Evolutionary conservation across 2,888 invertebrate species (phyloP).

Genomic region (Sminthurinus aureus): DNA sequence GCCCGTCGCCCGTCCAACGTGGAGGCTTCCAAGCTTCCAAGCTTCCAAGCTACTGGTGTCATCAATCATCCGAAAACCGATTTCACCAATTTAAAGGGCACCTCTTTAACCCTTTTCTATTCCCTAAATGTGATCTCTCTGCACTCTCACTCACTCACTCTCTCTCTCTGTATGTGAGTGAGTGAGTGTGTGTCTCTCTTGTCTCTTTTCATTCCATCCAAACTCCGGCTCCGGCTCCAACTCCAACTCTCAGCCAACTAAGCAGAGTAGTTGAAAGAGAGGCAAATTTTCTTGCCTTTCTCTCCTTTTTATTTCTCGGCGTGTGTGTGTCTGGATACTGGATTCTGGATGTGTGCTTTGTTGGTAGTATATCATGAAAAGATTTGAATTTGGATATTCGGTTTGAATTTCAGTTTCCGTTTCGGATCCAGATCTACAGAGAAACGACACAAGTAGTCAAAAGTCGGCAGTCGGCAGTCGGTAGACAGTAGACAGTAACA

Average conservation of each 20-base stretch:
- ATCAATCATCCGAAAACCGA: constrained; percentile 58
- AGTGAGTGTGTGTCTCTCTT: not conserved
- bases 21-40: too few species aligned
- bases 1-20: not conserved
- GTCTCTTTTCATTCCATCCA: not conserved
- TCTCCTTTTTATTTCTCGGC: not conserved
- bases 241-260: not conserved
- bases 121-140: constrained; percentile 34
- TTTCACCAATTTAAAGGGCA: constrained; percentile 57
- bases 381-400: not conserved
- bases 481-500: too few species aligned
- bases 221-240: not conserved
- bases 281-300: not conserved
- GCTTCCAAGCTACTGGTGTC: constrained; percentile 54
- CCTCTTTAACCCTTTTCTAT: constrained; percentile 53
- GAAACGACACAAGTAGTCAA: too few species aligned
- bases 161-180: not conserved
- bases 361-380: not conserved
- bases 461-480: too few species aligned
- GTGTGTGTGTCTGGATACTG: not conserved
- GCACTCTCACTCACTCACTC: constrained; percentile 4
- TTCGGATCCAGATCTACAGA: too few species aligned
- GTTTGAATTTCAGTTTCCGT: too few species aligned
- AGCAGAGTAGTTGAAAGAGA: not conserved
- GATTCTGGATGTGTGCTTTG: not conserved